These are phyloP conservation scores for Aporrectodea caliginosa DNA, from an alignment of 1,140 invertebrate species.

Conservation along the genomic window DNA sequence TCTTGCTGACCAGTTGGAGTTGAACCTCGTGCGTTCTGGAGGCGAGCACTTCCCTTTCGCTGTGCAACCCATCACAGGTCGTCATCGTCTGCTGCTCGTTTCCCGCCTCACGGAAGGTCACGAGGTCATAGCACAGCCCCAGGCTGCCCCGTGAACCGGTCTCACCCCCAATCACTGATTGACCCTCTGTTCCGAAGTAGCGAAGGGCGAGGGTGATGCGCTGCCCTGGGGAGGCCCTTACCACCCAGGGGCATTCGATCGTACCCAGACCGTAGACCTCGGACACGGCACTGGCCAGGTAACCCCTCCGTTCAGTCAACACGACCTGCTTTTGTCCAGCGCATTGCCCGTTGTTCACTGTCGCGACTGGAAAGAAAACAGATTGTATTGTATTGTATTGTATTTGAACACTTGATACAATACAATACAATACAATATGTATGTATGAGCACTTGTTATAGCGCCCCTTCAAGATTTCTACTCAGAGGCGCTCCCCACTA, in stretches of 20 bases:
- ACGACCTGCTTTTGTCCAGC: neutral
- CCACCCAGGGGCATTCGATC: neutral
- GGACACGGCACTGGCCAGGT: neutral
- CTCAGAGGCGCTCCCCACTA: no score
- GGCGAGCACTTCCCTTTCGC: neutral
- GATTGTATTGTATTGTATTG: no score
- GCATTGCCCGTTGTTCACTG: neutral
- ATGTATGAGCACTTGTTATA: no score
- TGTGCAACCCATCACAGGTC: neutral
- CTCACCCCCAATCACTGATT: neutral
- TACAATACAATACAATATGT: no score
- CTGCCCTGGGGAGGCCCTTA: neutral
- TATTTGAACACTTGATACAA: no score
- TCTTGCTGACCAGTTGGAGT: neutral
- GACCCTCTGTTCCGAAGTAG: neutral
- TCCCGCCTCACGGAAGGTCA: neutral
- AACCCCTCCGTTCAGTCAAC: neutral
- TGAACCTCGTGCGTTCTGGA: neutral
- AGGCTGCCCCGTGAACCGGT: neutral
- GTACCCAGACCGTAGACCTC: neutral
- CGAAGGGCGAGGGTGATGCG: neutral
- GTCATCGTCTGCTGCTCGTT: neutral
- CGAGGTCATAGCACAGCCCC: neutral
- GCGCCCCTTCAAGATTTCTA: no score
- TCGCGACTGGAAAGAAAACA: no score